Evolutionary conservation across 1,140 invertebrate species (phyloP), one percentile per base, ranked within the genome.

Genomic region (Gryon sp.): DNA sequence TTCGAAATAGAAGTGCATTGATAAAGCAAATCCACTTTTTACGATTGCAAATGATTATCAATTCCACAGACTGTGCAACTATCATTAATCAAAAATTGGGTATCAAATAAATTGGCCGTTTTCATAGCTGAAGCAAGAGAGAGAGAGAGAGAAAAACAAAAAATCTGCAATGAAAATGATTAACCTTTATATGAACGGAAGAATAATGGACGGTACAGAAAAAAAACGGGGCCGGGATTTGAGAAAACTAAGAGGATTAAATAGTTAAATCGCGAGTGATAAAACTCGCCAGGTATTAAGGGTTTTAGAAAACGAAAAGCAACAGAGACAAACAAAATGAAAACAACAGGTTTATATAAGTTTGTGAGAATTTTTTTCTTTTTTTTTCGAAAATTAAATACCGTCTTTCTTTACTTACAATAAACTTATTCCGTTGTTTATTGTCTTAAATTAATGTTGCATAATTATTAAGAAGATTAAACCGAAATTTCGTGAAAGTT

Each of bases 241-340:
- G 34, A 65, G 60, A 32, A 52, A 52, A 65, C 46, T 52, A 43
- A 65, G 28, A 30, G 46, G 46, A 63, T 52, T 63, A 63, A 50
- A 45, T 15, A 40, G 45, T 50, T 63, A 63, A 63, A 52, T 52
- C 24, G 45, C 24, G 45, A 7, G 59, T n/a, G 41, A 62, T 62
- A 62, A 48, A 62, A 19, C 24, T 15, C 16, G 6, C 4, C 5
- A 4, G 4, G 1, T 38, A 30, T 26, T 12, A 22, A 41, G 5
- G 7, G 8, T 22, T 20, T 30, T 32, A 32, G 16, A 57, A 30
- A 41, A 41, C n/a, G n/a, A 22, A 38, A 11, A 18, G 7, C 22
- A 7, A 4, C 22, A 7, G 22, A 24, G 7, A 24, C 9, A 50
- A 57, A 22, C 32, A 43, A 59, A 68, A 62, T 55, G 34, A 32